These are phyloP conservation scores for Hypselothyrea guttata DNA, from an alignment of 2,888 invertebrate species.

Conservation along the genomic window DNA sequence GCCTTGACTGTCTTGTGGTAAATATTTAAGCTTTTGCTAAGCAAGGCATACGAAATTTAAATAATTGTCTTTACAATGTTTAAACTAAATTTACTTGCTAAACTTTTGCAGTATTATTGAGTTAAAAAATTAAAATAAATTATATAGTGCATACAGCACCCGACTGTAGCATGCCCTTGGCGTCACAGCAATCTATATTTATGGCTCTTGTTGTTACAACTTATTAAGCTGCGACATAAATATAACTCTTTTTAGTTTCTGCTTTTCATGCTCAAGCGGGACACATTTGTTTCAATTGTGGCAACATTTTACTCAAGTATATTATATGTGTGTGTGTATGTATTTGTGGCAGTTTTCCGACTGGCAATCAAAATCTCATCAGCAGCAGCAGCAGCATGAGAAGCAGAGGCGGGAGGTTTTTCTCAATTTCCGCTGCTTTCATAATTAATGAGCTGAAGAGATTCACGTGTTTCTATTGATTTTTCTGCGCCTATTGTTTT, in stretches of 20 bases:
- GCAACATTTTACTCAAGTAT: constrained; percentile 9
- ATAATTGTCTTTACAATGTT: too few species aligned
- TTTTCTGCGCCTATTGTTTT: constrained; percentile 22
- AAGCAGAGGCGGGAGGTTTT: constrained; percentile 3
- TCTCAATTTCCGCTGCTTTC: constrained; percentile 26
- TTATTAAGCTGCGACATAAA: constrained; percentile 6
- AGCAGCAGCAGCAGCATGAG: not conserved
- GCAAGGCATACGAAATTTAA: too few species aligned
- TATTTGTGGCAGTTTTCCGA: too few species aligned
- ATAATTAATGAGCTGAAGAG: constrained; percentile 62
- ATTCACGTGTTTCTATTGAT: constrained; percentile 56
- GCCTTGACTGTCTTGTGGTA: too few species aligned
- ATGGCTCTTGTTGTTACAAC: not conserved
- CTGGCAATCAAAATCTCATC: constrained; percentile 69
- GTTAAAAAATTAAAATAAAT: too few species aligned
- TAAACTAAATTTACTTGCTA: too few species aligned
- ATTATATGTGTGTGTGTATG: constrained; percentile 15
- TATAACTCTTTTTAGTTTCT: not conserved
- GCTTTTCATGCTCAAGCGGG: constrained; percentile 10
- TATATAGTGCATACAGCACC: too few species aligned
- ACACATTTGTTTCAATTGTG: constrained; percentile 15
- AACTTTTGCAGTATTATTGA: too few species aligned
- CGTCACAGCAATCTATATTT: too few species aligned
- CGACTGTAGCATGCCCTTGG: too few species aligned
- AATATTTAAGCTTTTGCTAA: too few species aligned